Base-by-base conservation (phyloP, 2,113 vertebrate genomes). In the Porphyrio hochstetteri region DNA sequence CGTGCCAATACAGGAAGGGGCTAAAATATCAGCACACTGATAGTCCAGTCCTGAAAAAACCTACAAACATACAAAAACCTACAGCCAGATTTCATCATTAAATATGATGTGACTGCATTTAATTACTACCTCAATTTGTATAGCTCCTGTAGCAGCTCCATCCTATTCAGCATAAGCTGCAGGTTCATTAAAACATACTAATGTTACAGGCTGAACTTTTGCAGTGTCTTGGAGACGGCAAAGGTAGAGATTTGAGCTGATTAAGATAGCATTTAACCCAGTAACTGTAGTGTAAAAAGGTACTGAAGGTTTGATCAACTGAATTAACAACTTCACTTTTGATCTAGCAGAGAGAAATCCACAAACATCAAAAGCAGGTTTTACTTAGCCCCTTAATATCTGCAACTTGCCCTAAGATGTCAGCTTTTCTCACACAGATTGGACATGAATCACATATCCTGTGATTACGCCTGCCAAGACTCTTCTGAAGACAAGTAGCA, bases 361-460 rank as follows among this genome's bases (percentile, higher is more conserved):
- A 86, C 57, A 48, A 91, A 95, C 69, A 89, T 82, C 50, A 95
- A 86, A 96, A 69, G 65, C 40, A 75, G 56, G 40, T 89, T 92
- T 96, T 86, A 82, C 42, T 96, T 71, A 91, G 78, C 82, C 89
- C 70, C 36, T 79, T 92, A 87, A 56, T 69, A 96, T 88, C 46
- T 78, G 75, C 69, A 96, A 68, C 48, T 93, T 85, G 92, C 92
- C 70, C 80, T 82, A 80, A 61, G 52, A 88, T 36, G 67, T 69
- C 90, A 92, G 88, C 95, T 95, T 74, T 86, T 72, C 93, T 92
- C 80, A 81, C 9, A 24, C 42, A 56, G 24, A 82, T 57, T 88
- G 42, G 64, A 96, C 96, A 96, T 93, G 56, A 95, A 94, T 74
- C 88, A 84, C 52, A 96, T 90, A 89, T 88, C 60, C 77, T 96